Evolutionary conservation across 53 echinoderm and acorn worm species (phyloP).

Genomic region (Stichopus horrens): DNA sequence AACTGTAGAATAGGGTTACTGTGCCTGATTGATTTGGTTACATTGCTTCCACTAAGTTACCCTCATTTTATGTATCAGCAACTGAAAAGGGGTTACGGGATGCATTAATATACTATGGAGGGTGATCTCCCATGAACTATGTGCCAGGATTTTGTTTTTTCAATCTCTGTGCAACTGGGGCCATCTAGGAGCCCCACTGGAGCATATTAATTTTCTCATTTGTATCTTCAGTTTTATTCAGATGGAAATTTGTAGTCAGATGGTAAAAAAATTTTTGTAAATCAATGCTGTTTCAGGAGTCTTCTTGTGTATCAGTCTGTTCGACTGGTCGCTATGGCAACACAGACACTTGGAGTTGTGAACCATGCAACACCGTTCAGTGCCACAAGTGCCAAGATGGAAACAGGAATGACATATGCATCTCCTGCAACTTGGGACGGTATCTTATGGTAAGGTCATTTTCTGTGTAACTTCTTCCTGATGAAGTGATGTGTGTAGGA

Average conservation of each 20-base stretch:
- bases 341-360: conserved; percentile 67
- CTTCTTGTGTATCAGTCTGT: conserved; percentile 65
- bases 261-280: too few relatives aligned
- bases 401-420: conserved; percentile 67
- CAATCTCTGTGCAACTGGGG: too few relatives aligned
- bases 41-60: too few relatives aligned
- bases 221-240: neutral
- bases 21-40: too few relatives aligned
- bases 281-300: conserved; percentile 52
- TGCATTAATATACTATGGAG: too few relatives aligned
- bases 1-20: too few relatives aligned
- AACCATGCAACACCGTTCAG: conserved; percentile 58
- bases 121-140: too few relatives aligned
- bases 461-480: neutral
- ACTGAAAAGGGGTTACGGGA: too few relatives aligned
- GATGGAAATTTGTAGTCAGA: too few relatives aligned
- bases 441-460: conserved; percentile 68
- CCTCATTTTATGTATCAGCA: too few relatives aligned
- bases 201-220: neutral
- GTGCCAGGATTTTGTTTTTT: too few relatives aligned
- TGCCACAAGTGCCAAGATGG: conserved; percentile 73
- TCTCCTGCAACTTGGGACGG: conserved; percentile 54
- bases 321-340: conserved; percentile 68
- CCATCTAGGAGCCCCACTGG: neutral
- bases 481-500: too few relatives aligned